Evolutionary conservation across 2,888 invertebrate genomes (phyloP), one percentile per base, ranked within the genome.

Genomic region (Barypeithes pellucidus): DNA sequence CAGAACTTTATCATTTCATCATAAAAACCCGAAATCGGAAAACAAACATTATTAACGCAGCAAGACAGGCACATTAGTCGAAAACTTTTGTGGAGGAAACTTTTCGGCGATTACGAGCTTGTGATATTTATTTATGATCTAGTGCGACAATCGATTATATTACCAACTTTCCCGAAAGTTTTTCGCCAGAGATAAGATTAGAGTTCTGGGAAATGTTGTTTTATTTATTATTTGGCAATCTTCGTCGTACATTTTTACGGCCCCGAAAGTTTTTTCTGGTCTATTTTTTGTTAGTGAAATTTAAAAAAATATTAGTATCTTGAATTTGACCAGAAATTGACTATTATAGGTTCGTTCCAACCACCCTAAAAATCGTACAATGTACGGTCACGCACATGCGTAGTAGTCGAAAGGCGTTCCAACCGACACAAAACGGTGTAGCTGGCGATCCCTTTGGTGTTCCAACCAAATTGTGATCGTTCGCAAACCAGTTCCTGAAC

Each of bases 61-160:
- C 70, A 74, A 41, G 67, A 74, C 47, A 61, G 41, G 52, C 29
- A 45, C 62, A 62, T 62, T 62, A 62, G 45, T 29, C 41, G 43
- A 57, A 39, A 69, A 73, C 67, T 70, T 62, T 18, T 29, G 52
- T n/a, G 20, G 24, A 57, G 57, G 33, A 72, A 75, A 72, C 22
- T 72, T 75, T 67, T 24, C 12, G 24, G 22, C 61, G 72, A 75
- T 75, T 75, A 75, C 65, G 72, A 68, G 60, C 68, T 72, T 72
- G 72, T 75, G 72, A 75, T 75, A 75, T 75, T 72, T 75, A 72
- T 72, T 75, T 75, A 75, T 75, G 75, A 75, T 75, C 57, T 65
- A 68, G 63, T 70, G 65, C 67, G 67, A 75, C 75, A 68, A 75
- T 75, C 75, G 75, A 75, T 75, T 75, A 29, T 29, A 75, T 75